phyloP scores from a whole-genome alignment of 2,797 vertebrate genomes.

The Enteromius viviparus region DNA sequence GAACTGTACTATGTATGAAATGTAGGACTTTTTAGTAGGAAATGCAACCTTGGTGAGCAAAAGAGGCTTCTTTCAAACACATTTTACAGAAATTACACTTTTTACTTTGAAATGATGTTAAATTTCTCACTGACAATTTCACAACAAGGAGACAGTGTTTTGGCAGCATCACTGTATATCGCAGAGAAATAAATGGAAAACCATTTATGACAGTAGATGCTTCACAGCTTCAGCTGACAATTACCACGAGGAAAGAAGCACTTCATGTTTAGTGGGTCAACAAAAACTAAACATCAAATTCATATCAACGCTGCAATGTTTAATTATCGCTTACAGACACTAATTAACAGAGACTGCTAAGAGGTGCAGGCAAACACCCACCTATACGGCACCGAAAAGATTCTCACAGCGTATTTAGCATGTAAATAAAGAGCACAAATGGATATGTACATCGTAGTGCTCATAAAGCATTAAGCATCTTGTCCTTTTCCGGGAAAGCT shows the following conservation, averaged over 20 bases:
- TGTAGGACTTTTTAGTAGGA: neutral
- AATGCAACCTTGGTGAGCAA: neutral
- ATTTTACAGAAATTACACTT: neutral
- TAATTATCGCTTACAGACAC: slow-evolving; percentile 14
- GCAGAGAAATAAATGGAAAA: neutral
- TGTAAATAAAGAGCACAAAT: slow-evolving; percentile 58
- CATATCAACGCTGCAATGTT: slow-evolving; percentile 13
- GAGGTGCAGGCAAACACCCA: neutral
- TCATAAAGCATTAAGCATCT: slow-evolving; percentile 8
- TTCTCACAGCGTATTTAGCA: slow-evolving; percentile 26
- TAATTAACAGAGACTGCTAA: slow-evolving; percentile 13
- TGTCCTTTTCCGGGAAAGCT: slow-evolving; percentile 10
- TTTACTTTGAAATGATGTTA: neutral
- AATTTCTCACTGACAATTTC: neutral
- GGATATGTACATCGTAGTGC: slow-evolving; percentile 52
- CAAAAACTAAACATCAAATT: slow-evolving; percentile 13
- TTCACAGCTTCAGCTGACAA: neutral
- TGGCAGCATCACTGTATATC: neutral
- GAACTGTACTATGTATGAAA: neutral
- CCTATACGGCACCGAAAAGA: neutral
- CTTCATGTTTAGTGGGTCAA: slow-evolving; percentile 8
- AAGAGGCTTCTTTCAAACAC: neutral
- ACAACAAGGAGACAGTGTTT: neutral
- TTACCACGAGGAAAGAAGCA: neutral
- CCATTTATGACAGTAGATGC: neutral